A percentile compares a stretch with the other conserved stretches of the same genome.
phyloP scores from a whole-genome alignment of 2,888 invertebrate species.

The Acanthococcus lagerstroemiae region DNA sequence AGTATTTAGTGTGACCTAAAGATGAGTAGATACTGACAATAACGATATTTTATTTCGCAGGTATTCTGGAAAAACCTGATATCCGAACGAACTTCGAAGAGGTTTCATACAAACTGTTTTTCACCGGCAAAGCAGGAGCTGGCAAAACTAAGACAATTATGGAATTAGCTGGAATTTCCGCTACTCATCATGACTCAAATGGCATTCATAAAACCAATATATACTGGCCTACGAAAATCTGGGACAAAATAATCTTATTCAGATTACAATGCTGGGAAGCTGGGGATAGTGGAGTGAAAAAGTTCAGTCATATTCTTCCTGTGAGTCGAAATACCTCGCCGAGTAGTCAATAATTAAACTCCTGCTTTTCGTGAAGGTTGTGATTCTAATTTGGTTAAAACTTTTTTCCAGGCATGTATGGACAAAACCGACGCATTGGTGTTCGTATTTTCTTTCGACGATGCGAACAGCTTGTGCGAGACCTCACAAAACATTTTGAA shows the following conservation, averaged over 20 bases:
- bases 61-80: constrained; percentile 47
- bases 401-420: constrained; percentile 45
- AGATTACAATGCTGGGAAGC: constrained; percentile 51
- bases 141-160: constrained; percentile 48
- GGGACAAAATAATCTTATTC: constrained; percentile 48
- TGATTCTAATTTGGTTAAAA: not conserved
- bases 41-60: too few relatives aligned
- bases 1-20: too few relatives aligned
- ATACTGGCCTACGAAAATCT: constrained; percentile 50
- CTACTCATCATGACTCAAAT: constrained; percentile 43
- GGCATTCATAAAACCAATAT: constrained; percentile 48
- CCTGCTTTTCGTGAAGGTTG: too few relatives aligned
- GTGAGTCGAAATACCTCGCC: too few relatives aligned
- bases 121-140: constrained; percentile 47
- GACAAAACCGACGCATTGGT: constrained; percentile 47
- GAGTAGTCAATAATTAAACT: too few relatives aligned
- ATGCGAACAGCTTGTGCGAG: constrained; percentile 47
- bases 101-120: constrained; percentile 49
- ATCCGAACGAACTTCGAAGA: constrained; percentile 46
- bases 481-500: constrained; percentile 46
- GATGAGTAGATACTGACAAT: too few relatives aligned
- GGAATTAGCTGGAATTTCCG: constrained; percentile 44
- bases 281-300: constrained; percentile 47
- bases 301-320: constrained; percentile 49
- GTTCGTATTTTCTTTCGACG: constrained; percentile 48